These are phyloP conservation scores for Aricia artaxerxes DNA, from an alignment of 2,888 invertebrate species.

Conservation along the genomic window DNA sequence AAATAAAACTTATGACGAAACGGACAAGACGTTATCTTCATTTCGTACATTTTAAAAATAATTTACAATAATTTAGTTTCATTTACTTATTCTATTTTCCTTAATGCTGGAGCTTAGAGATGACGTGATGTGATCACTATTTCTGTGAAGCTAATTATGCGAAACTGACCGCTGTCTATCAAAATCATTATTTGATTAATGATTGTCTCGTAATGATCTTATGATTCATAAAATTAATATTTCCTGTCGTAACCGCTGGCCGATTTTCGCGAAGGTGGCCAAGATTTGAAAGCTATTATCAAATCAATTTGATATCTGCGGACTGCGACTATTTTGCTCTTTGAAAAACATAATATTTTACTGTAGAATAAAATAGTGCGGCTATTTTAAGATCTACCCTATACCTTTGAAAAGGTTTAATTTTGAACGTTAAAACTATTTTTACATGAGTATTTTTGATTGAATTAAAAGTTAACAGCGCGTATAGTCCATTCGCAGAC, in stretches of 20 bases:
- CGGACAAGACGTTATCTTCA: too few species aligned
- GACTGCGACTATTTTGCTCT: not conserved
- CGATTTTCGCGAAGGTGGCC: not conserved
- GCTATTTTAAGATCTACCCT: too few species aligned
- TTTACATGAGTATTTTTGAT: not conserved
- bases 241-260: conserved; percentile 2
- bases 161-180: conserved; percentile 38
- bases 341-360: not conserved
- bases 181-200: conserved; percentile 39
- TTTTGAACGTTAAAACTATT: not conserved
- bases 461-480: conserved; percentile 14
- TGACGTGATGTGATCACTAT: not conserved
- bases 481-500: not conserved
- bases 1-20: too few species aligned
- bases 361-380: not conserved
- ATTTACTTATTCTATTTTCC: not conserved
- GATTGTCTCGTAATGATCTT: conserved; percentile 22
- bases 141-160: conserved; percentile 38
- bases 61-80: not conserved
- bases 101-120: not conserved
- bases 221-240: conserved; percentile 7
- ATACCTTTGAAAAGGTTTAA: not conserved
- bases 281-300: not conserved
- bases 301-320: not conserved
- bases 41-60: not conserved